A percentile compares a stretch with the other conserved stretches of the same genome.
Conservation (phyloP, 2,113 vertebrate genomes). For the Myotis davidii region DNA sequence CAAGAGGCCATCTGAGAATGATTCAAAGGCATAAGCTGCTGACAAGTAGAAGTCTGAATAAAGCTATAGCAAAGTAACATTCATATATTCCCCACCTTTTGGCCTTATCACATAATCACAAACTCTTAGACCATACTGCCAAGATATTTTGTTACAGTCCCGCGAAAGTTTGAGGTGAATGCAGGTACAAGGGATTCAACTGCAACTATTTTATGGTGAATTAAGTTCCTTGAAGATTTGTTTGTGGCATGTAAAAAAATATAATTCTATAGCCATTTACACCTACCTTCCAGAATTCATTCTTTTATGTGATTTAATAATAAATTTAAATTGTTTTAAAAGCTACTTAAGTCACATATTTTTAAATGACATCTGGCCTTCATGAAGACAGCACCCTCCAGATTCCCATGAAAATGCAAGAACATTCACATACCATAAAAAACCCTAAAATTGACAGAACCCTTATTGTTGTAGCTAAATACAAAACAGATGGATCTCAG, state of each 20-base stretch:
- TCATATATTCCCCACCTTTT: not conserved
- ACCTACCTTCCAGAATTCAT: constrained; percentile 18
- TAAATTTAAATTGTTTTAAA: constrained; percentile 59
- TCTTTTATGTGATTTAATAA: constrained; percentile 47
- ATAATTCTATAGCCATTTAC: constrained; percentile 47
- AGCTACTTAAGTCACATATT: constrained; percentile 17
- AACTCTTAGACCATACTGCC: not conserved
- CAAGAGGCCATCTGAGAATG: not conserved
- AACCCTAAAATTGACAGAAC: not conserved
- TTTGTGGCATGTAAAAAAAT: constrained; percentile 34
- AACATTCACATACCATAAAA: not conserved
- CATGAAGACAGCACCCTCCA: not conserved
- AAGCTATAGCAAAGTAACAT: not conserved
- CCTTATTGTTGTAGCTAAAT: not conserved
- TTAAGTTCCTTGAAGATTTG: constrained; percentile 6
- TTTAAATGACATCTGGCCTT: constrained; percentile 38
- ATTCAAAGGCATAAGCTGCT: not conserved
- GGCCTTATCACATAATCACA: not conserved
- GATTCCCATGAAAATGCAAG: constrained; percentile 40
- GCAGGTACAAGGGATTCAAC: constrained; percentile 7
- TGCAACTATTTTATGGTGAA: constrained; percentile 1
- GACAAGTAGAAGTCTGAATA: constrained; percentile 1
- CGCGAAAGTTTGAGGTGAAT: constrained; percentile 22
- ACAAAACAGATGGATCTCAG: not conserved
- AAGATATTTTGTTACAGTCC: constrained; percentile 16